phyloP scores from a whole-genome alignment of 2,888 invertebrate species.

The Ramazzottius varieornatus region DNA sequence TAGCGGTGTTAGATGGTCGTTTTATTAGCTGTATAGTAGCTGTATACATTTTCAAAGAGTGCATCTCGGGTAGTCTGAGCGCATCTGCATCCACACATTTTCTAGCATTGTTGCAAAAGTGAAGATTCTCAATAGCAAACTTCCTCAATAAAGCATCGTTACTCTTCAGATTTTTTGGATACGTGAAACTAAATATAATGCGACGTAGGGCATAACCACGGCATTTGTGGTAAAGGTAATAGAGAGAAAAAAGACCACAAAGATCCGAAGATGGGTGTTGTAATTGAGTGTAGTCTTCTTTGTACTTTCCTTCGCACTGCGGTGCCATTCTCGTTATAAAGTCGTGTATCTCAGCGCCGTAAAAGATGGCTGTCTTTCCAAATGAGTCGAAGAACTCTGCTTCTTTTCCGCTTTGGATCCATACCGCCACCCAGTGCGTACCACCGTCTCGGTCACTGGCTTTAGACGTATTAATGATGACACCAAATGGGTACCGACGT shows the following conservation, averaged over 20 bases:
- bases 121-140: background rate
- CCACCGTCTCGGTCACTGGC: background rate
- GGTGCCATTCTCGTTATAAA: background rate
- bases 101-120: background rate
- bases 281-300: background rate
- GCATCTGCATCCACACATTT: background rate
- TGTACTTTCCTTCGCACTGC: background rate
- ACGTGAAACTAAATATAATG: background rate
- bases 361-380: background rate
- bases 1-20: background rate
- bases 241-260: background rate
- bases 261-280: background rate
- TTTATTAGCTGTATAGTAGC: background rate
- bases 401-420: background rate
- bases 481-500: background rate
- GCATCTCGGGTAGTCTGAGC: background rate
- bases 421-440: background rate
- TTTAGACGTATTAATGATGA: background rate
- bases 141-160: background rate
- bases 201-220: background rate
- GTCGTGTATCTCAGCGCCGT: background rate
- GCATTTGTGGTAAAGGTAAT: background rate
- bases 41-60: background rate
- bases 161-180: background rate
- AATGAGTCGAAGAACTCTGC: background rate